Conservation (phyloP, 1,140 invertebrate genomes). For the Euwallacea similis region DNA sequence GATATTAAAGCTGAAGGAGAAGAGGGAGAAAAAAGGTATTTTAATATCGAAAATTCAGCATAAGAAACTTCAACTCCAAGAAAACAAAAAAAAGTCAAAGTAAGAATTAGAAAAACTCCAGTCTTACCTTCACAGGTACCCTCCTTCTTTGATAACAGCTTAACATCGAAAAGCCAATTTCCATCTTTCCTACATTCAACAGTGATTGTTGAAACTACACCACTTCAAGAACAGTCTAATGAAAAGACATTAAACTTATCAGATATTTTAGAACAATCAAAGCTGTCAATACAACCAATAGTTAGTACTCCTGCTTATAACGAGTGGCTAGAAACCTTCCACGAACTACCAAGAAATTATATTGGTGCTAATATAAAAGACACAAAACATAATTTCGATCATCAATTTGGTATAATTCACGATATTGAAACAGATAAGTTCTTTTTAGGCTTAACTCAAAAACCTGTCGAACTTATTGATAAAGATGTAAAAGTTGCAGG, state of each 20-base stretch:
- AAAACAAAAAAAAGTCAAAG: constrained; percentile 6
- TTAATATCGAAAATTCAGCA: constrained; percentile 7
- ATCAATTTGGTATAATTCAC: constrained; percentile 34
- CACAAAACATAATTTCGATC: constrained; percentile 18
- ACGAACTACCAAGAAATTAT: constrained; percentile 18
- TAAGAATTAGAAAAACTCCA: constrained; percentile 9
- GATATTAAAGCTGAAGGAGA: constrained; percentile 3
- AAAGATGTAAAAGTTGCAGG: constrained; percentile 33
- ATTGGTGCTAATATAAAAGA: constrained; percentile 19
- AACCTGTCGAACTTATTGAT: constrained; percentile 20
- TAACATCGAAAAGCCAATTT: neutral
- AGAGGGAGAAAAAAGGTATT: neutral
- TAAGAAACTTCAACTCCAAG: constrained; percentile 9
- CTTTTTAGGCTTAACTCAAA: constrained; percentile 21
- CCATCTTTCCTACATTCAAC: constrained; percentile 8
- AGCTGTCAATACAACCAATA: neutral
- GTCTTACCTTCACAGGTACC: constrained; percentile 11
- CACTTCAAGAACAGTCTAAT: neutral
- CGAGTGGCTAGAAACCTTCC: constrained; percentile 13
- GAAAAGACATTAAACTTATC: neutral
- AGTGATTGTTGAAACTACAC: constrained; percentile 17
- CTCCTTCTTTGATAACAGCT: constrained; percentile 11
- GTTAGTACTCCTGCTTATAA: constrained; percentile 12
- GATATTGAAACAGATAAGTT: constrained; percentile 30
- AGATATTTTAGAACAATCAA: constrained; percentile 21